Evolutionary conservation across 2,797 vertebrate genomes (phyloP), one percentile per base, ranked within the genome.

Genomic region (Melanotaenia parkinsoni): DNA sequence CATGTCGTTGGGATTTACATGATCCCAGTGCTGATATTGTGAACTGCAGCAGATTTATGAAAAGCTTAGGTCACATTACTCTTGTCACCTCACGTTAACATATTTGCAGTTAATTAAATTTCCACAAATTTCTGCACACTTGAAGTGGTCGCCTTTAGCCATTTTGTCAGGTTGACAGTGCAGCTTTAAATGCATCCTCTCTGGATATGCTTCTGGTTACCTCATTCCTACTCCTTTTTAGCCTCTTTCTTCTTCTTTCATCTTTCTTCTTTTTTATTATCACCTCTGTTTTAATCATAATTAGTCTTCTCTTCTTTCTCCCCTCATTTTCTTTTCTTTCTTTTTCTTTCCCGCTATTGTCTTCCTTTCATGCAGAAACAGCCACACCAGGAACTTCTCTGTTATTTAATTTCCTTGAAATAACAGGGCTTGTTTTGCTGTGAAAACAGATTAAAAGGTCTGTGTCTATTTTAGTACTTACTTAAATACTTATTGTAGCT

Each of bases 11-110:
- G 16, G 33, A 24, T 51, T 60, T n/a, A 14, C 22, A 4, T 37
- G 14, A 60, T 35, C 14, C 57, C 30, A 35, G 30, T 38, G 26
- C 40, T 66, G 56, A 66, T 12, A 38, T n/a, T 26, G 18, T n/a
- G 26, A 58, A 43, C 37, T 45, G 51, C 20, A 30, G 37, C 20
- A 57, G 37, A 32, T 67, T 58, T 30, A 56, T 40, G 18, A 57
- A 56, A 65, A n/a, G 51, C 56, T 67, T 8, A 28, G 35, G 37
- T 67, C 37, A 57, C 26, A 8, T 22, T 14, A 37, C 51, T n/a
- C 53, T 30, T 28, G 33, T 66, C 24, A 28, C 63, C 33, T 56
- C 61, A 22, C 18, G 8, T 54, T 30, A 56, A 18, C 60, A 20
- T 43, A n/a, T 33, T 54, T 33, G 30, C 26, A 50, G 43, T 32